Percentiles rank a stretch among this genome's conserved stretches.
phyloP scores from a whole-genome alignment of 2,888 invertebrate species.

The Orthonychiurus folsomi region DNA sequence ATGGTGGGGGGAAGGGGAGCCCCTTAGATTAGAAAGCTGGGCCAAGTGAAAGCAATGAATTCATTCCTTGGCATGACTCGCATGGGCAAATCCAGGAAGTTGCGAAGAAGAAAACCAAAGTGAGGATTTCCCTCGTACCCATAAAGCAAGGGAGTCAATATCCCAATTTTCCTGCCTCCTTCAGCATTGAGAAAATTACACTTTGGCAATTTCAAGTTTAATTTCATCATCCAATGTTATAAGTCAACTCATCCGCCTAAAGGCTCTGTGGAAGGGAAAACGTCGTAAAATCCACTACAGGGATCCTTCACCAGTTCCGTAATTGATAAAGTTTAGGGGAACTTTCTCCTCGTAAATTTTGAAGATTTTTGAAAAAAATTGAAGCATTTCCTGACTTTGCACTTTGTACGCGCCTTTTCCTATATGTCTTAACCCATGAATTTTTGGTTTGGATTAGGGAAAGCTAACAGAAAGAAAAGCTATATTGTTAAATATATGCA shows the following conservation, averaged over 20 bases:
- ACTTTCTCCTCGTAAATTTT: too few species aligned
- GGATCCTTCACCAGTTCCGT: too few species aligned
- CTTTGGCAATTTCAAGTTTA: not conserved
- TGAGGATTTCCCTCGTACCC: not conserved
- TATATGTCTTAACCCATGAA: too few species aligned
- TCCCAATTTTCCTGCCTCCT: not conserved
- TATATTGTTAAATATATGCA: too few species aligned
- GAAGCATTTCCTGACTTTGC: too few species aligned
- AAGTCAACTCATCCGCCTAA: not conserved
- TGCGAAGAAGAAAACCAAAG: not conserved
- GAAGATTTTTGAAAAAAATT: too few species aligned
- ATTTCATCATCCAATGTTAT: not conserved
- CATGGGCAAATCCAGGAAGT: not conserved
- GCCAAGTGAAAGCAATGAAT: constrained; percentile 20
- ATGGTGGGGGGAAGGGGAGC: constrained; percentile 3
- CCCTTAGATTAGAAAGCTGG: constrained; percentile 18
- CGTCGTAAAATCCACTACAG: not conserved
- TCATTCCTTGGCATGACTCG: not conserved
- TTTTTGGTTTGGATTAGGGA: too few species aligned
- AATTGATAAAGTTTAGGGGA: too few species aligned
- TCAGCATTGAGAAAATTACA: not conserved
- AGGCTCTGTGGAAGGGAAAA: too few species aligned
- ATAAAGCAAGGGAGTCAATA: not conserved
- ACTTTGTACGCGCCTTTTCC: too few species aligned
- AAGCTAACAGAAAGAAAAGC: too few species aligned